Evolutionary conservation across 1,140 invertebrate genomes (phyloP).

Genomic region (Drosophila kohkoa): DNA sequence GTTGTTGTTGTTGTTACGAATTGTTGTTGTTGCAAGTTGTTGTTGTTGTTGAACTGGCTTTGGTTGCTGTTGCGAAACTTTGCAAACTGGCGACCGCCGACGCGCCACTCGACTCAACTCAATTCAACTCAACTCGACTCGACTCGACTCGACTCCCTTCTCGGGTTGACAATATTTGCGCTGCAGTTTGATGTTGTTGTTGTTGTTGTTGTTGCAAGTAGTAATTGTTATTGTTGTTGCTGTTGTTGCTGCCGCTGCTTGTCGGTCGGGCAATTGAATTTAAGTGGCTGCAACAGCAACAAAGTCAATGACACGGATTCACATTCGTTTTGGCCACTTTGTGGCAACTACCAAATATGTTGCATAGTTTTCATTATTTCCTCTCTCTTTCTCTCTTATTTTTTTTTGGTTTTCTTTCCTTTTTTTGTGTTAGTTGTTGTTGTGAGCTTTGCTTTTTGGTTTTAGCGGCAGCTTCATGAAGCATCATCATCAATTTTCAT

Average conservation of each 20-base stretch:
- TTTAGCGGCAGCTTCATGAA: constrained; percentile 25
- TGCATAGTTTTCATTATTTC: constrained; percentile 60
- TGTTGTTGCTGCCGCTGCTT: constrained; percentile 41
- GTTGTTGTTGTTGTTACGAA: constrained; percentile 6
- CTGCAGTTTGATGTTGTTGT: constrained; percentile 62
- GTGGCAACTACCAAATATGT: constrained; percentile 66
- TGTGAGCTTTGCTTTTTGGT: constrained; percentile 15
- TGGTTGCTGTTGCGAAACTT: constrained; percentile 60
- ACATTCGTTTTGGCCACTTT: constrained; percentile 62
- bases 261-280: constrained; percentile 69
- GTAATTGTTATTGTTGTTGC: constrained; percentile 14
- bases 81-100: constrained; percentile 61
- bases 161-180: constrained; percentile 73
- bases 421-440: neutral
- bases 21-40: constrained; percentile 8
- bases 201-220: constrained; percentile 22
- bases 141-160: neutral
- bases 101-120: constrained; percentile 19
- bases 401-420: constrained; percentile 7
- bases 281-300: constrained; percentile 73
- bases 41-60: constrained; percentile 19
- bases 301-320: constrained; percentile 70
- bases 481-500: constrained; percentile 81
- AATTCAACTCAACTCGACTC: neutral
- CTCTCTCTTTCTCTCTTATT: constrained; percentile 3